Base-by-base conservation (phyloP, 64 coral and sea anemone genomes). In the Porites australiensis region DNA sequence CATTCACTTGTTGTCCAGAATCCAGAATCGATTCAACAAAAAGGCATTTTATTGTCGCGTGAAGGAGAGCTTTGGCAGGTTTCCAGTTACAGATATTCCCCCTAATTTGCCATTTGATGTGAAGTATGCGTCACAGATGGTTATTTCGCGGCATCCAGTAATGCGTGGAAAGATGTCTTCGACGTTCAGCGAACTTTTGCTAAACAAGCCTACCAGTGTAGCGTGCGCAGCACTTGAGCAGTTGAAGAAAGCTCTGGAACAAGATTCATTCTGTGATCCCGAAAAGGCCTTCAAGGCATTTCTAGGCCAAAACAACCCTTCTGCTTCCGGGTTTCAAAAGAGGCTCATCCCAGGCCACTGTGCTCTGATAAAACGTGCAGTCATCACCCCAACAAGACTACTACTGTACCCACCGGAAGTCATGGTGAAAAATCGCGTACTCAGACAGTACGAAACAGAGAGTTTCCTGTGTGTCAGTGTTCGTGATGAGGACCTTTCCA, bases 381-480 rank as follows among this genome's bases (percentile, higher is more conserved):
- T 99, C 7, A 91, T 99, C 79, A 96, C 98, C 23, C 98, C 98
- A 45, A 96, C 91, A 5, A 83, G 94, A 14, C 87, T 94, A 6
- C 21, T 98, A 2, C 91, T 93, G 11, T 89, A 89, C 22, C 88
- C 94, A 45, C 78, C 90, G 53, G 97, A 98, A 94, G 87, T 98
- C 13, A 98, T 96, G 90, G 88, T 86, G 22, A 98, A 98, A 78
- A 98, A 96, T 73, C 94, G 97, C 2, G 94, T 98, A 0, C 91
- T 98, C 4, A 86, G 97, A 77, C 79, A 98, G 16, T 98, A 90
- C 82, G 57, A 91, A 23, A 84, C 91, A 12, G 72, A 87, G 5
- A 37, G 94, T 52, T 98, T 98, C 27, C 64, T 98, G 8, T 96
- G 97, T 51, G 86, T 93, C n/a, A 95, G 90, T 54, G 96, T 98